A percentile compares a stretch with the other conserved stretches of the same genome.
These are phyloP conservation scores for Chloroceryle aenea DNA, from an alignment of 2,113 vertebrate genomes.

Conservation along the genomic window DNA sequence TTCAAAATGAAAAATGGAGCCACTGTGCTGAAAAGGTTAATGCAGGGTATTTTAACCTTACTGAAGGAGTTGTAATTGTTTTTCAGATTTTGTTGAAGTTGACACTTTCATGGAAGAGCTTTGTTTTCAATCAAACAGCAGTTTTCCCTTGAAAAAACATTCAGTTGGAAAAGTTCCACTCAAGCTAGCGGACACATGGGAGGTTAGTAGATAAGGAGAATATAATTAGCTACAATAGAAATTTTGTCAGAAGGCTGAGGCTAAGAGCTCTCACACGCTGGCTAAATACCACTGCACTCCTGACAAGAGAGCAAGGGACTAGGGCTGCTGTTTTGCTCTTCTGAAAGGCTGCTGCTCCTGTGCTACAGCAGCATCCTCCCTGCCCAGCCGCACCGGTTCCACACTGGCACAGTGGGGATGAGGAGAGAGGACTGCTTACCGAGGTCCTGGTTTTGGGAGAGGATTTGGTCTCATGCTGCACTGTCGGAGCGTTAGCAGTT, in stretches of 20 bases:
- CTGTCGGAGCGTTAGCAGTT: not conserved
- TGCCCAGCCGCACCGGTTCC: not conserved
- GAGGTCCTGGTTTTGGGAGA: not conserved
- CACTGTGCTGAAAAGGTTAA: slow-evolving; percentile 46
- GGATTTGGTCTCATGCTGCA: not conserved
- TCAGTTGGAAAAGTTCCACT: slow-evolving; percentile 8
- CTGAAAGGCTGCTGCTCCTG: not conserved
- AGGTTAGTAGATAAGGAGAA: slow-evolving; percentile 45
- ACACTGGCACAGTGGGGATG: accelerated
- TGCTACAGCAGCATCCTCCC: not conserved
- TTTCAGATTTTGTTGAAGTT: slow-evolving; percentile 50
- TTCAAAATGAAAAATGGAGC: slow-evolving; percentile 46
- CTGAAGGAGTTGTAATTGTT: slow-evolving; percentile 13
- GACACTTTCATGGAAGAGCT: slow-evolving; percentile 20
- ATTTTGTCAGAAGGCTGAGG: slow-evolving; percentile 39
- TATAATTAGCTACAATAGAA: slow-evolving; percentile 38
- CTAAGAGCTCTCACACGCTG: not conserved
- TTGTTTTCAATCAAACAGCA: slow-evolving; percentile 50
- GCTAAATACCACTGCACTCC: not conserved
- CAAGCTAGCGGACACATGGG: slow-evolving; percentile 3
- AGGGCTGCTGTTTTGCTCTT: not conserved
- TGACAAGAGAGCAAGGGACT: not conserved
- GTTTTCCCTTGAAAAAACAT: slow-evolving; percentile 38
- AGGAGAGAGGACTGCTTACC: not conserved
- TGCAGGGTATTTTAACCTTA: not conserved